phyloP scores from a whole-genome alignment of 2,888 invertebrate genomes.

The Ashinkailepas kermadecensis region DNA sequence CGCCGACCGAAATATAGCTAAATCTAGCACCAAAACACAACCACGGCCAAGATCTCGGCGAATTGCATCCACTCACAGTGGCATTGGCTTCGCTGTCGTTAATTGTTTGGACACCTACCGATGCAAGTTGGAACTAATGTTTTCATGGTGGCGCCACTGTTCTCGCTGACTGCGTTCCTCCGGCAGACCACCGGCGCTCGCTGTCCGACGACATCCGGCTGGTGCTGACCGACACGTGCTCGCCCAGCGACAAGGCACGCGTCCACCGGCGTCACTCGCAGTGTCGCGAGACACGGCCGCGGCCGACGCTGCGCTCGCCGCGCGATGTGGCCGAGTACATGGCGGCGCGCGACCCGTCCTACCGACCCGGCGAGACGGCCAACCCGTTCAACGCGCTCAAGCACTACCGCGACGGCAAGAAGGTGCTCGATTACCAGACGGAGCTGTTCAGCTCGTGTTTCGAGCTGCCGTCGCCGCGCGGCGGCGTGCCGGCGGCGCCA shows the following conservation, averaged over 20 bases:
- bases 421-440: conserved; percentile 58
- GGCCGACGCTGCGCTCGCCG: conserved; percentile 23
- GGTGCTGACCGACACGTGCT: conserved; percentile 50
- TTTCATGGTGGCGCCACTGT: too few species aligned
- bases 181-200: conserved; percentile 62
- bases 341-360: conserved; percentile 37
- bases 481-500: neutral
- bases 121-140: too few species aligned
- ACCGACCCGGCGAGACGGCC: conserved; percentile 39
- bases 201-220: conserved; percentile 62
- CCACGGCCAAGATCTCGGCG: too few species aligned
- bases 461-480: conserved; percentile 47
- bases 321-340: conserved; percentile 35
- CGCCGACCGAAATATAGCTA: too few species aligned
- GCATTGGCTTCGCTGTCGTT: too few species aligned
- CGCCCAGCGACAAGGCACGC: conserved; percentile 65
- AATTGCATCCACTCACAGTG: too few species aligned
- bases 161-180: conserved; percentile 27
- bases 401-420: conserved; percentile 68
- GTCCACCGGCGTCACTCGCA: conserved; percentile 48
- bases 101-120: too few species aligned
- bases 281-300: neutral
- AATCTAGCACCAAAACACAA: too few species aligned
- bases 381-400: conserved; percentile 68
- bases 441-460: conserved; percentile 67